Percentiles rank a stretch among this genome's conserved stretches.
phyloP scores from a whole-genome alignment of 2,888 invertebrate genomes.

The Epistrophella euchroma region DNA sequence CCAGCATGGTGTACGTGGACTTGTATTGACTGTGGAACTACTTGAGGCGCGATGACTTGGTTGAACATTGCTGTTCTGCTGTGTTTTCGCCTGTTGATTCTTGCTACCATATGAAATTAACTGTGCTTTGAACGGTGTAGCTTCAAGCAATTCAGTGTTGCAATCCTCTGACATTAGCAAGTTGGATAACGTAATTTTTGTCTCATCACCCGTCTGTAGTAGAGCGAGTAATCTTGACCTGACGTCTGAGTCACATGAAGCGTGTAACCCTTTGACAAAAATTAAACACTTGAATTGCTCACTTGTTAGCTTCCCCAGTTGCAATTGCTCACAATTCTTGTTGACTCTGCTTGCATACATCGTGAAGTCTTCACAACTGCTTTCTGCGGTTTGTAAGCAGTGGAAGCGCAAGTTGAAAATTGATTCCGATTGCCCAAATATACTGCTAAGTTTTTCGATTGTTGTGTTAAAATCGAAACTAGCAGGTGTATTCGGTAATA shows the following conservation, averaged over 20 bases:
- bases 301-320: constrained; percentile 52
- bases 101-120: background rate
- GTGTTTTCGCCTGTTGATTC: background rate
- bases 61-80: constrained; percentile 1
- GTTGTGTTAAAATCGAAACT: constrained; percentile 52
- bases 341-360: constrained; percentile 60
- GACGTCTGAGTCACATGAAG: too few species aligned
- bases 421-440: constrained; percentile 69
- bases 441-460: constrained; percentile 50
- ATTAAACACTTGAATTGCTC: constrained; percentile 69
- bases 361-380: constrained; percentile 63
- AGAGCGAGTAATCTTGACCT: too few species aligned
- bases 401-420: constrained; percentile 61
- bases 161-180: constrained; percentile 20
- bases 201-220: background rate
- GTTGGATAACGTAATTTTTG: background rate
- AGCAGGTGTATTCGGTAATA: constrained; percentile 66
- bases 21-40: constrained; percentile 11
- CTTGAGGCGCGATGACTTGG: background rate
- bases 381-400: constrained; percentile 56
- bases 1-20: constrained; percentile 38
- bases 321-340: constrained; percentile 68
- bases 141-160: constrained; percentile 7
- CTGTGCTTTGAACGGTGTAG: background rate
- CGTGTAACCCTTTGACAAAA: too few species aligned